Percentiles rank a stretch among this genome's conserved stretches.
These are phyloP conservation scores for Lamellibrachia satsuma DNA, from an alignment of 2,888 invertebrate genomes.

Conservation along the genomic window DNA sequence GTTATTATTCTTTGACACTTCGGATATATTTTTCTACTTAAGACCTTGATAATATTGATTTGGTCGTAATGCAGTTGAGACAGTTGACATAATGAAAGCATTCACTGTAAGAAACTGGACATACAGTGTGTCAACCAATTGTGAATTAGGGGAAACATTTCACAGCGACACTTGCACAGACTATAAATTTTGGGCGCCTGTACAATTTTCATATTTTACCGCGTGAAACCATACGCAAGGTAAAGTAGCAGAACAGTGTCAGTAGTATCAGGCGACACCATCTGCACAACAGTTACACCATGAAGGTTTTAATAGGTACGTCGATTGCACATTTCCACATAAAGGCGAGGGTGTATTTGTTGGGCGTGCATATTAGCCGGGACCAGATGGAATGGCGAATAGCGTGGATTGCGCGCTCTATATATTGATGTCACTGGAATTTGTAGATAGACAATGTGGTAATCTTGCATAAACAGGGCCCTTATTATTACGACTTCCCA, in stretches of 20 bases:
- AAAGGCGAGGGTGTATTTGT: not conserved
- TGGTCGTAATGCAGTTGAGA: too few relatives aligned
- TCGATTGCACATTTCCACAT: not conserved
- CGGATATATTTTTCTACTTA: too few relatives aligned
- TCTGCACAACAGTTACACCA: not conserved
- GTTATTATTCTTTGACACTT: too few relatives aligned
- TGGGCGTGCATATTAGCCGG: not conserved
- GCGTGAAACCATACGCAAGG: not conserved
- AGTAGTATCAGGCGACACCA: not conserved
- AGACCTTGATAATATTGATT: too few relatives aligned
- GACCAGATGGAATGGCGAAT: too few relatives aligned
- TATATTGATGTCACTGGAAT: too few relatives aligned
- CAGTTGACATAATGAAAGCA: not conserved
- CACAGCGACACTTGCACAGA: not conserved
- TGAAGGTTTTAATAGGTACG: slow-evolving; percentile 8
- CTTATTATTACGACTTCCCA: too few relatives aligned
- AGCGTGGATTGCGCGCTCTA: too few relatives aligned
- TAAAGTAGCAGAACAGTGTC: not conserved
- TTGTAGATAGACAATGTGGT: too few relatives aligned
- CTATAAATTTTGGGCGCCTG: not conserved
- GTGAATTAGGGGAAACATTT: not conserved
- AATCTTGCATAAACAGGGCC: too few relatives aligned
- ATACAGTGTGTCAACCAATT: not conserved
- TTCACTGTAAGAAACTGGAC: not conserved
- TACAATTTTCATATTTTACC: not conserved